phyloP scores from a whole-genome alignment of 1,140 invertebrate genomes.

The Mizuhopecten yessoensis region DNA sequence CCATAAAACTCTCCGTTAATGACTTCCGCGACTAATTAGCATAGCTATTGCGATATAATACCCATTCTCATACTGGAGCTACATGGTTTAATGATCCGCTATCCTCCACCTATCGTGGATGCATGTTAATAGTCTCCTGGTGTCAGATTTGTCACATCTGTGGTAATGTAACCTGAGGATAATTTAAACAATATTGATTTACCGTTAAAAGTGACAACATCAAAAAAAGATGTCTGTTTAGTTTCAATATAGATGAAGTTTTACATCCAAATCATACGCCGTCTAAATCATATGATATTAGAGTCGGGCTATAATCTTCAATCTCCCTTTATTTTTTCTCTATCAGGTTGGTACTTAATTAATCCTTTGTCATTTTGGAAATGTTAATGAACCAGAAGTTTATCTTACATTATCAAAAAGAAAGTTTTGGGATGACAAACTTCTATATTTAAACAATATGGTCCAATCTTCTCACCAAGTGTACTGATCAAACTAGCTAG shows the following conservation, averaged over 20 bases:
- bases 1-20: constrained; percentile 4
- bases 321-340: too few species aligned
- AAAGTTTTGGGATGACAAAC: too few species aligned
- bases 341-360: too few species aligned
- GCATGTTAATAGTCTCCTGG: not conserved
- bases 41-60: not conserved
- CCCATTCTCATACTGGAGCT: not conserved
- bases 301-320: too few species aligned
- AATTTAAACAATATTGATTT: not conserved
- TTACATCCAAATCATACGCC: not conserved
- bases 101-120: not conserved
- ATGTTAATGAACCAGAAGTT: too few species aligned
- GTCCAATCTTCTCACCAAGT: too few species aligned
- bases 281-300: not conserved
- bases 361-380: too few species aligned
- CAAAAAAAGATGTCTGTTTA: too few species aligned
- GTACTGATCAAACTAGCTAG: too few species aligned
- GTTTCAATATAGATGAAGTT: not conserved
- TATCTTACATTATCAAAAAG: too few species aligned
- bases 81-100: not conserved
- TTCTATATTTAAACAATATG: too few species aligned
- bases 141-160: not conserved
- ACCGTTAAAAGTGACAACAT: not conserved
- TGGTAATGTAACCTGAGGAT: not conserved
- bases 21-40: not conserved